Evolutionary conservation across 1,140 invertebrate genomes (phyloP), one percentile per base, ranked within the genome.

Genomic region (Cyclina sinensis): DNA sequence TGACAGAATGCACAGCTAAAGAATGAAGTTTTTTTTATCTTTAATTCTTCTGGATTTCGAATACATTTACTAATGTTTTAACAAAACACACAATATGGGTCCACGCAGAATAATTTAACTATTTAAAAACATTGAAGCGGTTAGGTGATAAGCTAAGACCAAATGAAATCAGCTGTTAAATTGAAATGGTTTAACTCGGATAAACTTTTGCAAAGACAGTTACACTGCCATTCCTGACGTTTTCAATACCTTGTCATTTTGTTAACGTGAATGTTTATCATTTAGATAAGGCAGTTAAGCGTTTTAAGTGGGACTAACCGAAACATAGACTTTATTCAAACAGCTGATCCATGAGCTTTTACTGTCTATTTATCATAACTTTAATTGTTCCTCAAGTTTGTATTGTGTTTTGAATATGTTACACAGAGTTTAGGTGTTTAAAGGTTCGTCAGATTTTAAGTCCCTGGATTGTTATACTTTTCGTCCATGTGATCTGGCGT

Each of bases 161-260:
- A n/a, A 54, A 54, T 54, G 51, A 54, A 54, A 54, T 54, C 51
- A n/a, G 51, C 51, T 54, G 51, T 54, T 12, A 54, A 54, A 54
- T 54, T 54, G 51, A 54, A 14, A 54, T 54, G 51, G 12, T 54
- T n/a, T 54, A 54, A 7, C 51, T 18, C 51, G 51, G 51, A 54
- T 54, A 12, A 54, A 54, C 21, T 54, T 54, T 18, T 18, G 21
- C 51, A 54, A 7, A 7, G 51, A 11, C 51, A 12, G 7, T 54
- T 54, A n/a, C 51, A 54, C 9, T 54, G 2, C 51, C 51, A 54
- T 54, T 54, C 51, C 21, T 54, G 4, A 18, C 51, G 21, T 54
- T 54, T 54, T 54, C 51, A 54, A 54, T 54, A 54, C 21, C 14
- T n/a, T 2, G 2, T 18, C 7, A 12, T 54, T n/a, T 54, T 4